Evolutionary conservation across 92 coral and sea anemone species (phyloP).

Genomic region (Montipora capitata): DNA sequence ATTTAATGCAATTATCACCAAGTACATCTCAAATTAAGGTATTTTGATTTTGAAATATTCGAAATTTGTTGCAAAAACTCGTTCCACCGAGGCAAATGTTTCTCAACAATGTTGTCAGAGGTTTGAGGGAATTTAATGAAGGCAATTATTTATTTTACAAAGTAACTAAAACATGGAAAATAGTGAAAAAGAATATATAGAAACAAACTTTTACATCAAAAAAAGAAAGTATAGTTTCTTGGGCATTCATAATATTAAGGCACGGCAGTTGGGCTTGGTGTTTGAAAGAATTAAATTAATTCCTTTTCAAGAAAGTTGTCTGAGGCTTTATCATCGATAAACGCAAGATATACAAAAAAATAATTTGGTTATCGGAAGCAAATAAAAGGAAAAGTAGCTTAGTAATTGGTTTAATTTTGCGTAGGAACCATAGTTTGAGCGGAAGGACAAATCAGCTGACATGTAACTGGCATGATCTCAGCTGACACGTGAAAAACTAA

Average conservation of each 20-base stretch:
- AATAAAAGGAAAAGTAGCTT: not conserved
- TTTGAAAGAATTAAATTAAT: no score
- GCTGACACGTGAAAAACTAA: not conserved
- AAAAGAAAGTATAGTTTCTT: no score
- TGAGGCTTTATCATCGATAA: not conserved
- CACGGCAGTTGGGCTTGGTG: no score
- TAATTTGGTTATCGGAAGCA: constrained; percentile 46
- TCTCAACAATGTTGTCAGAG: no score
- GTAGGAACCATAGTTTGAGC: not conserved
- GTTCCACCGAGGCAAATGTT: no score
- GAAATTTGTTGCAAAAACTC: no score
- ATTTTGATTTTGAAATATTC: no score
- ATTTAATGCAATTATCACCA: no score
- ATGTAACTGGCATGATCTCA: not conserved
- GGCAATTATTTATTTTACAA: not conserved
- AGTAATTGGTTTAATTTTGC: constrained; percentile 40
- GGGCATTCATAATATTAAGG: not conserved
- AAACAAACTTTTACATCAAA: no score
- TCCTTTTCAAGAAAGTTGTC: no score
- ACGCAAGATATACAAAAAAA: not conserved
- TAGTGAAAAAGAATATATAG: not conserved
- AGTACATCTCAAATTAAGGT: no score
- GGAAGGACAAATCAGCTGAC: constrained; percentile 14
- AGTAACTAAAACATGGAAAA: not conserved
- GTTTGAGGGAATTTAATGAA: not conserved